Base-by-base conservation (phyloP, 2,797 vertebrate genomes). In the Enteromius unitaeniatus region DNA sequence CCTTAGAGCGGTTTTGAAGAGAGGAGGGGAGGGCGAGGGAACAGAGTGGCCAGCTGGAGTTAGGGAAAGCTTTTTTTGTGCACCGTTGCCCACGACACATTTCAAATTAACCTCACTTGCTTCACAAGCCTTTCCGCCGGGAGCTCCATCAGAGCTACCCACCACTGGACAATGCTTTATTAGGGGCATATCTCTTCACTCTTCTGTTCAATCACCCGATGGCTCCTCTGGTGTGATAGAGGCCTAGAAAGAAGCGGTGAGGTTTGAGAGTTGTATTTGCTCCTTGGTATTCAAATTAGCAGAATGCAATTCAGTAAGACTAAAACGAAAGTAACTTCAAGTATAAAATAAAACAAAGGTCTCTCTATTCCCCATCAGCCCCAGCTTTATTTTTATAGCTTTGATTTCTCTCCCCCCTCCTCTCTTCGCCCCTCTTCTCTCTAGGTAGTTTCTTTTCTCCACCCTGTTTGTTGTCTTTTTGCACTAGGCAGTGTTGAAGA, bases 391-490 rank as follows among this genome's bases (percentile, higher is more conserved):
- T 42, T 47, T 42, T 67, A 53, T 55, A 80, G 84, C 62, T 70
- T 72, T 72, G 31, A 47, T 82, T 69, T 78, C 42, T 75, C 26
- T 31, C 47, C 60, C 60, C 75, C 75, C 84, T 84, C 74, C 64
- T 78, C 79, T 86, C 73, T 87, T 88, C 13, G 2, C 89, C 88
- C 60, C 31, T 75, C 62, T 72, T 85, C 78, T 88, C 85, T 88
- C 83, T 86, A 78, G 84, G 28, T 82, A 87, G 28, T 85, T 87
- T 69, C 65, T 79, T 82, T 87, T 89, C 90, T 90, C 87, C 88
- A 88, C 90, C 88, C 86, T 91, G 86, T 91, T 92, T 89, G 1
- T 85, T 93, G 92, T 92, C 91, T 91, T 90, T 93, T 94, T 93
- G 92, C 92, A 93, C 93, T 91, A 93, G 86, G 86, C 89, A 87